Base-by-base conservation (phyloP, 2,113 vertebrate species). In the Phoenicopterus ruber region DNA sequence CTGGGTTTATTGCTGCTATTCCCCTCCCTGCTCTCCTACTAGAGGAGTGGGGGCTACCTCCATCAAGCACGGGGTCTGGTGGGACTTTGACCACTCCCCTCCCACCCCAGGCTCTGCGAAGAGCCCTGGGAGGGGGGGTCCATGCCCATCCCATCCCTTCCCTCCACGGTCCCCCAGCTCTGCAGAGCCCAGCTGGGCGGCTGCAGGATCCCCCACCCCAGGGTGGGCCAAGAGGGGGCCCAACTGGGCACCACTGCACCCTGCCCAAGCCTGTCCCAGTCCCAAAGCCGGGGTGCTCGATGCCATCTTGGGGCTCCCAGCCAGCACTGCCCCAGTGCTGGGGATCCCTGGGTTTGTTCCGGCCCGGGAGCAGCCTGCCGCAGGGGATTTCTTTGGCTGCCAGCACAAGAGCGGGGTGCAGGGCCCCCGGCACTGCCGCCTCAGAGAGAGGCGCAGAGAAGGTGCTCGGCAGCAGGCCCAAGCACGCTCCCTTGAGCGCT, bases 281-380 rank as follows among this genome's bases (percentile, higher is more conserved):
- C 47, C 40, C 34, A 10, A 91, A 86, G 34, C 34, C 1, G 1
- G 11, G 19, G 19, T 29, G 31, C 12, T 74, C 0, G 0, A 20
- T 32, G 44, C 10, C 46, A 42, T 12, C 38, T 61, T 0, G 0
- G 38, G 11, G 22, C 6, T 86, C 17, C 42, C n/a, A 59, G 29
- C 29, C 58, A 80, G 62, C 77, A 67, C 11, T 42, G 19, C 29
- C 58, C 47, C 34, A 38, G 14, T 59, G 47, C 54, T 69, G 52
- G 13, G 47, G 44, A 78, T 10, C 7, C 57, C 12, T 1, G 1
- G 22, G 38, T 10, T n/a, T 50, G 19, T 59, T 14, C 25, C 42
- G 80, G 50, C 11, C 11, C 13, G 62, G n/a, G 3, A 67, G 10
- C 42, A 66, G 28, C 36, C 61, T 25, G 40, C 32, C 8, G 72